Evolutionary conservation across 2,888 invertebrate genomes (phyloP), one percentile per base, ranked within the genome.

Genomic region (Synanthedon tipuliformis): DNA sequence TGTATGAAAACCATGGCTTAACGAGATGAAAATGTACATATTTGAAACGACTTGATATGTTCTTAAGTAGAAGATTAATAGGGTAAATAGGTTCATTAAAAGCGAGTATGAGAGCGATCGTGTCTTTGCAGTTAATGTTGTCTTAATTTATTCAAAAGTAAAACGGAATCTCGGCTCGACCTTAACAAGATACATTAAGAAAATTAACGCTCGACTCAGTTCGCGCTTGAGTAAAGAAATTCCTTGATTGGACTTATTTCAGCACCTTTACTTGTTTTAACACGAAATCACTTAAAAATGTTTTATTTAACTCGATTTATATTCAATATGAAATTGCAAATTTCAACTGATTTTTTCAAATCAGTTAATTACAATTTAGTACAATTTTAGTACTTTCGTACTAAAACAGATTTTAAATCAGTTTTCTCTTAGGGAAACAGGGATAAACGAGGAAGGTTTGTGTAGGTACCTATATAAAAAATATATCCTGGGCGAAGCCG

Each of bases 141-240:
- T 65, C 70, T 68, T 80, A 80, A 81, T 81, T 79, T 76, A 78
- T 79, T 77, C 77, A 71, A 69, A 68, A 71, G 64, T 68, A 65
- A 66, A 69, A 74, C 68, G 64, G 64, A 69, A 73, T 71, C 71
- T 64, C 65, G 63, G 59, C 65, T 65, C 69, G 68, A 69, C 74
- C 73, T 72, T 75, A 81, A 81, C 75, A 76, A 77, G 78, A 73
- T 78, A 77, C 75, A 82, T 81, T 81, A 79, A 75, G 76, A 78
- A 78, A 81, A 81, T 81, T 81, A 81, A 75, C 78, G 76, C 75
- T 74, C 70, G 70, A 69, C 73, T 76, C 71, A 64, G 61, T 73
- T 68, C 69, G 71, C 48, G 45, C 76, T 75, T 75, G 73, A 71
- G 71, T 75, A 69, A 68, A 67, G 67, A 70, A 73, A 75, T 71